Percentiles rank a stretch among this genome's conserved stretches.
Evolutionary conservation across 1,140 invertebrate species (phyloP).

Genomic region (Argopecten irradians): DNA sequence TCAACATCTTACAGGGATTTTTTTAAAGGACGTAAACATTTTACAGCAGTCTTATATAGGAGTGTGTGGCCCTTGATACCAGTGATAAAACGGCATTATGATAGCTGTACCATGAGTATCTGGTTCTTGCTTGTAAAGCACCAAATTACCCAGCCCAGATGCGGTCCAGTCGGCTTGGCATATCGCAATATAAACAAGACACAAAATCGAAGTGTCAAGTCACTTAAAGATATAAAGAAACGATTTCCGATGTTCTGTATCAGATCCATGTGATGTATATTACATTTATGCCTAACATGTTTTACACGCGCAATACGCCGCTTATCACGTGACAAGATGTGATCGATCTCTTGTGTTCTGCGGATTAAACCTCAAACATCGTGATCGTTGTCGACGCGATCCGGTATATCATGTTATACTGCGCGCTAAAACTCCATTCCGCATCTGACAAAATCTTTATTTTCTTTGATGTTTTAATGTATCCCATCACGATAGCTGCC

Average conservation of each 20-base stretch:
- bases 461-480: conserved; percentile 23
- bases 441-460: background rate
- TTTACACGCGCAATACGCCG: background rate
- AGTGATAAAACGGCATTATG: background rate
- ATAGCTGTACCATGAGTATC: background rate
- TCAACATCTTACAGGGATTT: too few relatives aligned
- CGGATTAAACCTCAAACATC: background rate
- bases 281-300: background rate
- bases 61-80: background rate
- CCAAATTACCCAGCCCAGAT: background rate
- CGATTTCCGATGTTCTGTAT: background rate
- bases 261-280: background rate
- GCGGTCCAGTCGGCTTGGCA: background rate
- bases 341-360: background rate
- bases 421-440: background rate
- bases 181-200: background rate
- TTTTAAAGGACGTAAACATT: too few relatives aligned
- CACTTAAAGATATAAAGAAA: conserved; percentile 19
- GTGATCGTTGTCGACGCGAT: background rate
- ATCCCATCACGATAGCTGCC: background rate
- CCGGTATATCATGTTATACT: conserved; percentile 1
- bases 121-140: background rate
- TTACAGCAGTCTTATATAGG: too few relatives aligned
- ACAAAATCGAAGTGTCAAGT: conserved; percentile 11
- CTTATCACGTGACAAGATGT: background rate